Evolutionary conservation across 2,888 invertebrate genomes (phyloP).

Genomic region (Hypselothyrea guttata): DNA sequence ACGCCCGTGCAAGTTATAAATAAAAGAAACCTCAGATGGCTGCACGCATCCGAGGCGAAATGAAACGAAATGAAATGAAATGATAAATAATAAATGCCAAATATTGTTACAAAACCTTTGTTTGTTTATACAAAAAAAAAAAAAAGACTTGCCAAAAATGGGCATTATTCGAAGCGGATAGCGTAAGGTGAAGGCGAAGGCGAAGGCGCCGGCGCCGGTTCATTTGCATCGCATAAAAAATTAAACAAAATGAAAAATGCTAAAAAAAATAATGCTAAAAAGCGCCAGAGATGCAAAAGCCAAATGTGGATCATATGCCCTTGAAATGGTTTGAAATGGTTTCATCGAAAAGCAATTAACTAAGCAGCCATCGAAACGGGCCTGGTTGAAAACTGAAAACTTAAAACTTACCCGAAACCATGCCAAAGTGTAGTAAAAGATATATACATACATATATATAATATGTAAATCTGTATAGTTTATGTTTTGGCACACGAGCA

Average conservation of each 20-base stretch:
- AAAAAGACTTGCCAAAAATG: conserved; percentile 53
- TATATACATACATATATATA: conserved; percentile 1
- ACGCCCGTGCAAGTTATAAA: conserved; percentile 18
- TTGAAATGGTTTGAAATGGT: conserved; percentile 70
- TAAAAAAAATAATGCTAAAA: conserved; percentile 10
- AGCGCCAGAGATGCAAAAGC: conserved; percentile 45
- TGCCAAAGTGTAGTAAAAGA: conserved; percentile 27
- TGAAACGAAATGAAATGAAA: conserved; percentile 3
- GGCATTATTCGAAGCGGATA: conserved; percentile 56
- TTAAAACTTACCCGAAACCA: conserved; percentile 37
- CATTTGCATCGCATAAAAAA: conserved; percentile 55
- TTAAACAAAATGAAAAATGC: conserved; percentile 15
- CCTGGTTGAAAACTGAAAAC: conserved; percentile 20
- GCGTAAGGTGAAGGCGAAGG: conserved; percentile 50
- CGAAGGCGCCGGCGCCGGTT: conserved; percentile 63
- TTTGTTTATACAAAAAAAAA: conserved; percentile 26
- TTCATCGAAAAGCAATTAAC: conserved; percentile 67
- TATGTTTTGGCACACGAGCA: conserved; percentile 35
- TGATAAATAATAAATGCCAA: conserved; percentile 23
- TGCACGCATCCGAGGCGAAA: too few relatives aligned
- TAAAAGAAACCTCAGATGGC: conserved; percentile 5
- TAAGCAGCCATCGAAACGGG: conserved; percentile 46
- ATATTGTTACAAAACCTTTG: conserved; percentile 38
- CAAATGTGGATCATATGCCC: conserved; percentile 53
- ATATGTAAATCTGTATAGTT: conserved; percentile 12